Conservation (phyloP, 2,888 invertebrate species). For the Ormyrus labotus region DNA sequence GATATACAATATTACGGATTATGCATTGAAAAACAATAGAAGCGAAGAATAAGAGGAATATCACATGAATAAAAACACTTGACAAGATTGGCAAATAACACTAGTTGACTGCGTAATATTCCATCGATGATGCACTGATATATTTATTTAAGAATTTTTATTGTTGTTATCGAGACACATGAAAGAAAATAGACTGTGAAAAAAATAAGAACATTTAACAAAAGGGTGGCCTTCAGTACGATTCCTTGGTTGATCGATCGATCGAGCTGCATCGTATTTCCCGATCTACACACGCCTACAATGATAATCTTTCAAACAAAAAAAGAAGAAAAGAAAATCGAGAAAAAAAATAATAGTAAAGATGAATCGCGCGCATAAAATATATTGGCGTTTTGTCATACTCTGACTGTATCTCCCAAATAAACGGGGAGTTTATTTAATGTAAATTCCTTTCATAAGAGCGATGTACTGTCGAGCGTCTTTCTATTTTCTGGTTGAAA, state of each 20-base stretch:
- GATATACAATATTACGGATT: constrained; percentile 42
- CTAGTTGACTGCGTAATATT: constrained; percentile 71
- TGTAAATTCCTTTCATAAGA: constrained; percentile 68
- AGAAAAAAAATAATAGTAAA: constrained; percentile 42
- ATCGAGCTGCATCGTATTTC: constrained; percentile 70
- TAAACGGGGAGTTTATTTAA: constrained; percentile 57
- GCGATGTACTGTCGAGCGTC: constrained; percentile 65
- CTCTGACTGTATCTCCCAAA: constrained; percentile 58
- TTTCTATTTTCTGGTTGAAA: constrained; percentile 67
- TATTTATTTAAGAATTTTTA: constrained; percentile 75
- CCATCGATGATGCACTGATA: constrained; percentile 70
- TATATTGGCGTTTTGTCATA: constrained; percentile 59
- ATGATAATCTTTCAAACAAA: constrained; percentile 56
- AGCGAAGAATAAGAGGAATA: constrained; percentile 39
- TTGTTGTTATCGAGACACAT: constrained; percentile 73
- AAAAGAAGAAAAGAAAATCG: constrained; percentile 34
- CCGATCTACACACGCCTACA: constrained; percentile 57
- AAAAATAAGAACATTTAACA: constrained; percentile 73
- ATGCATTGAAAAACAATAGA: constrained; percentile 32
- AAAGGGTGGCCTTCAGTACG: constrained; percentile 74
- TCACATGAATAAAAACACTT: constrained; percentile 37
- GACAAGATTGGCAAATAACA: constrained; percentile 54
- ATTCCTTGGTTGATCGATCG: constrained; percentile 72
- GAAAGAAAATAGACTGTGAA: constrained; percentile 73
- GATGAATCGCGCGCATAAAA: constrained; percentile 53